These are phyloP conservation scores for Gymnobelideus leadbeateri DNA, from an alignment of 2,113 vertebrate species.

Conservation along the genomic window DNA sequence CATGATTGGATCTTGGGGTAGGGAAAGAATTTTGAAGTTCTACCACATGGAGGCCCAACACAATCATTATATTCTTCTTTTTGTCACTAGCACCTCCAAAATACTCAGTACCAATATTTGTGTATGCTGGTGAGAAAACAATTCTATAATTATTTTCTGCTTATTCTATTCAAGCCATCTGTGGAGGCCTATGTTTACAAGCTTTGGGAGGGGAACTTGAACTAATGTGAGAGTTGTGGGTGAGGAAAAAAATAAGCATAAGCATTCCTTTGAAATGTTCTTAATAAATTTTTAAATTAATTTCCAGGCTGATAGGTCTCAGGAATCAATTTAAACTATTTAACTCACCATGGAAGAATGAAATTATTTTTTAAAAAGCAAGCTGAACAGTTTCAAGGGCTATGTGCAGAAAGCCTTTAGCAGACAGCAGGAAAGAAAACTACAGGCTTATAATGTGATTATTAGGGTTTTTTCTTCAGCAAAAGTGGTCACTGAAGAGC, in stretches of 20 bases:
- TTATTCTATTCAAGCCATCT: slow-evolving; percentile 47
- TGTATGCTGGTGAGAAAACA: slow-evolving; percentile 22
- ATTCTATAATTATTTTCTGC: slow-evolving; percentile 61
- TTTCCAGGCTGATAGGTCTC: slow-evolving; percentile 69
- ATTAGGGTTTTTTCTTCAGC: slow-evolving; percentile 29
- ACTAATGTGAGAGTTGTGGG: slow-evolving; percentile 54
- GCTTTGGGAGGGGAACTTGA: slow-evolving; percentile 45
- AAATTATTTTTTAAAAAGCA: slow-evolving; percentile 63
- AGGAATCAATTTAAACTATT: slow-evolving; percentile 77
- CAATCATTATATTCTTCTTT: slow-evolving; percentile 17
- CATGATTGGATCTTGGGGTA: slow-evolving; percentile 3
- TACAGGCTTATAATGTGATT: slow-evolving; percentile 55
- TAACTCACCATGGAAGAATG: slow-evolving; percentile 64
- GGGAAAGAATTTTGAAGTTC: slow-evolving; percentile 23
- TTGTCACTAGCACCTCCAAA: slow-evolving; percentile 22
- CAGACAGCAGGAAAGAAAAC: slow-evolving; percentile 76
- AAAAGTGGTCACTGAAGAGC: slow-evolving; percentile 69
- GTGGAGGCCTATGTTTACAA: slow-evolving; percentile 47
- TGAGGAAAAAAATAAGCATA: slow-evolving; percentile 64
- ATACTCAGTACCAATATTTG: slow-evolving; percentile 31
- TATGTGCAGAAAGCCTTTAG: slow-evolving; percentile 57
- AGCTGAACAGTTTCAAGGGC: slow-evolving; percentile 69
- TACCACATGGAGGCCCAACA: not conserved
- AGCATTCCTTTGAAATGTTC: slow-evolving; percentile 74
- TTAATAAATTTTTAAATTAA: slow-evolving; percentile 71